Base-by-base conservation (phyloP, 2,888 invertebrate species). In the Allygus modestus region DNA sequence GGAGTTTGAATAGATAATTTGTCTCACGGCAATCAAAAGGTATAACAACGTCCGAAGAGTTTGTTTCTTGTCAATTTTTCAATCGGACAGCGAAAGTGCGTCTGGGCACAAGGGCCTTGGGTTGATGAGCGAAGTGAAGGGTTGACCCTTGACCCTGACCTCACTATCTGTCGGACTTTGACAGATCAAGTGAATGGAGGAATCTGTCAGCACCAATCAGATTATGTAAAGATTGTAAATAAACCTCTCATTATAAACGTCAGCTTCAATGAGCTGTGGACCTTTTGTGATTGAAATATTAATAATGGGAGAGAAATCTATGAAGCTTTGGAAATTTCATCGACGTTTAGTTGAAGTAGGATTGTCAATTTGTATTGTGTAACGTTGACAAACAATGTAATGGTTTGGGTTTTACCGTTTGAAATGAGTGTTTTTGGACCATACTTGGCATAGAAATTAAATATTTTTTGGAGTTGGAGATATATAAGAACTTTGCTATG, bases 171-270 rank as follows among this genome's bases (percentile, higher is more conserved):
- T 65, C 65, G 17, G 65, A 65, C 28, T 28, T 65, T 65, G 65
- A 65, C 65, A 65, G 28, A 26, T 12, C 58, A 20, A 23, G 65
- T 28, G 65, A 65, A 65, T 65, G 65, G 26, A 65, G 31, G 28
- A 31, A 28, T 65, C 65, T 65, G 65, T 65, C 65, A 65, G 65
- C 65, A 17, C 65, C 65, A 65, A 65, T 65, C 65, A 65, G 65
- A 65, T 65, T 65, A 65, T 65, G 65, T 65, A 65, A 65, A 65
- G 65, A 65, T 65, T 65, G 65, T 65, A 65, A 65, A 65, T 65
- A 28, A 26, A 12, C 31, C 65, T 65, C 54, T 54, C 54, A 23
- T 26, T 15, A 9, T 31, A 65, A 58, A 23, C 20, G 58, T 12
- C 5, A 20, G 20, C 28, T 31, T 28, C 65, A 31, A 58, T 23